These are phyloP conservation scores for Acronicta aceris DNA, from an alignment of 2,888 invertebrate genomes.

Conservation along the genomic window DNA sequence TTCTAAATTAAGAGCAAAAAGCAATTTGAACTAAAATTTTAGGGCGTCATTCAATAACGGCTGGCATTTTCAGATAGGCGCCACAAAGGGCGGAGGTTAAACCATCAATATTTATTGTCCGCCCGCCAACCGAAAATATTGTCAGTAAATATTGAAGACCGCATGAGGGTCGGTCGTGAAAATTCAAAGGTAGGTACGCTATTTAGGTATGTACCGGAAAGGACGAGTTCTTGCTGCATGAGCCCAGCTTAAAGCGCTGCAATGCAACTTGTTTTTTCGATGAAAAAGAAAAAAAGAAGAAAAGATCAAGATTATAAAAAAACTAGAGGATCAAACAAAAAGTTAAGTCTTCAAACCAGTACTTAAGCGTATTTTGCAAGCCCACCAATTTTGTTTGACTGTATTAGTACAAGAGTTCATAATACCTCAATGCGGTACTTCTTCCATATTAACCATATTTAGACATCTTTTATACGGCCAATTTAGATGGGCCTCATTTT, in stretches of 20 bases:
- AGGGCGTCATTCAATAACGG: constrained; percentile 26
- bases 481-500: constrained; percentile 29
- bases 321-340: too few species aligned
- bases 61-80: constrained; percentile 24
- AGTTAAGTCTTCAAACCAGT: too few species aligned
- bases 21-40: constrained; percentile 32
- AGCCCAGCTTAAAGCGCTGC: neutral
- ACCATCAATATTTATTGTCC: constrained; percentile 51
- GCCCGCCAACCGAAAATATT: constrained; percentile 27
- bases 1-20: constrained; percentile 1
- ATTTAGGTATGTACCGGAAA: neutral
- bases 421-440: neutral
- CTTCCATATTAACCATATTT: too few species aligned
- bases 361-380: too few species aligned
- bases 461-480: constrained; percentile 32
- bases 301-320: too few species aligned
- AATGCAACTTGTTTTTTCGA: too few species aligned
- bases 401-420: neutral
- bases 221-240: neutral
- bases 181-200: constrained; percentile 28
- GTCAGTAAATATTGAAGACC: constrained; percentile 44
- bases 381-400: neutral
- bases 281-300: too few species aligned
- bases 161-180: constrained; percentile 14
- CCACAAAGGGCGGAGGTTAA: constrained; percentile 28